phyloP scores from a whole-genome alignment of 2,797 vertebrate species.

The Cetoscarus ocellatus region DNA sequence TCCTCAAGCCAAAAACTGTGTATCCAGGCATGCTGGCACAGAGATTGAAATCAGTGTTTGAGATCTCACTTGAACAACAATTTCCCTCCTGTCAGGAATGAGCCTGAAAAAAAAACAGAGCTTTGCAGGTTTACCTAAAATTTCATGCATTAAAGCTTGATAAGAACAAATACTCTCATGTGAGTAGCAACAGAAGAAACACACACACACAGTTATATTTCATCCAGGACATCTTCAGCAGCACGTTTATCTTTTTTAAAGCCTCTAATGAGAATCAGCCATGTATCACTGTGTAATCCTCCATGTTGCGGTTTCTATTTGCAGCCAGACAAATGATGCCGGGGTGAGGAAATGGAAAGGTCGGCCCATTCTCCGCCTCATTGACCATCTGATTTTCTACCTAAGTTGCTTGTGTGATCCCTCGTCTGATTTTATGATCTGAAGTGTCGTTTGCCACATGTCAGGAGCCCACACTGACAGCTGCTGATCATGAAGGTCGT shows the following conservation, averaged over 20 bases:
- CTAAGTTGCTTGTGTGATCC: slow-evolving; percentile 40
- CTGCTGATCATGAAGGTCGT: slow-evolving; percentile 65
- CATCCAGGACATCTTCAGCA: slow-evolving; percentile 12
- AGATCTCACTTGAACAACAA: slow-evolving; percentile 27
- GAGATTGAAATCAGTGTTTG: slow-evolving; percentile 57
- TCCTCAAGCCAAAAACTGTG: slow-evolving; percentile 8
- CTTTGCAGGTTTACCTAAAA: slow-evolving; percentile 27
- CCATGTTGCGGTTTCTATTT: slow-evolving; percentile 59
- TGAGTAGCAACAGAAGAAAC: no score
- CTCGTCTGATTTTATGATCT: slow-evolving; percentile 50
- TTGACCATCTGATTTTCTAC: slow-evolving; percentile 58
- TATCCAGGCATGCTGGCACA: slow-evolving; percentile 11
- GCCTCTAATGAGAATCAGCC: slow-evolving; percentile 39
- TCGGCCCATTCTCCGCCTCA: slow-evolving; percentile 66
- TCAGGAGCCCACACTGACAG: slow-evolving; percentile 41
- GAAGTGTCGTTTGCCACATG: slow-evolving; percentile 57
- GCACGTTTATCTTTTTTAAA: slow-evolving; percentile 18
- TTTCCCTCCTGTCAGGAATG: slow-evolving; percentile 23
- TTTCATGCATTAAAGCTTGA: slow-evolving; percentile 51
- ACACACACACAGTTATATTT: no score
- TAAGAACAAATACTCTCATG: slow-evolving; percentile 45
- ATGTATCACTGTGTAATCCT: slow-evolving; percentile 67
- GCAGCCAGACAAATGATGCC: slow-evolving; percentile 59
- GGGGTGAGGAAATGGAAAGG: slow-evolving; percentile 58
- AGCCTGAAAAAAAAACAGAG: slow-evolving; percentile 12